Percentiles rank a stretch among this genome's conserved stretches.
These are phyloP conservation scores for Unio pictorum DNA, from an alignment of 2,888 invertebrate species.

Conservation along the genomic window DNA sequence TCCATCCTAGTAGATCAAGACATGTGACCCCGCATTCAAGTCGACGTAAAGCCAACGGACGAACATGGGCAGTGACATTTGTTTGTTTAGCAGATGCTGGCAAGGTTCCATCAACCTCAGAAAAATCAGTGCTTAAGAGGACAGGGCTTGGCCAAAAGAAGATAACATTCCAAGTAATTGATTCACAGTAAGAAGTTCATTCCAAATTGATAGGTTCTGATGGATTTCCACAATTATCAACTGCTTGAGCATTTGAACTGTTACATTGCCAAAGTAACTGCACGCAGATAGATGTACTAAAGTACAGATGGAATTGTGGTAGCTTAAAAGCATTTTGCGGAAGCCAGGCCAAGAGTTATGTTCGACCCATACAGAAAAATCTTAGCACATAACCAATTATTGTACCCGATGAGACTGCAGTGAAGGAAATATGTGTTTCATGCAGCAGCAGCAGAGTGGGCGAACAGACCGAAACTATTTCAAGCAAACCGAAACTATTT, in stretches of 20 bases:
- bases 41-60: too few relatives aligned
- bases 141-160: too few relatives aligned
- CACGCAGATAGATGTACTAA: constrained; percentile 7
- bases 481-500: too few relatives aligned
- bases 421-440: constrained; percentile 8
- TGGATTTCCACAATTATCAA: constrained; percentile 11
- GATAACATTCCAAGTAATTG: not conserved
- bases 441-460: not conserved
- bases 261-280: not conserved
- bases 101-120: too few relatives aligned
- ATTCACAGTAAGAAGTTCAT: not conserved
- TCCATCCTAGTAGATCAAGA: too few relatives aligned
- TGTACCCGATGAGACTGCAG: not conserved
- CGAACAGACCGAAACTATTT: too few relatives aligned
- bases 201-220: not conserved
- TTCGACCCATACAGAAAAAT: constrained; percentile 20
- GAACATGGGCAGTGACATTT: too few relatives aligned
- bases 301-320: constrained; percentile 12
- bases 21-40: too few relatives aligned
- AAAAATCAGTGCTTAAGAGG: too few relatives aligned
- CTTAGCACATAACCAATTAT: constrained; percentile 1
- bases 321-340: constrained; percentile 13
- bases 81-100: too few relatives aligned
- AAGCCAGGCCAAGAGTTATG: constrained; percentile 15
- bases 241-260: constrained; percentile 21